Evolutionary conservation across 2,113 vertebrate species (phyloP).

Genomic region (Athene cunicularia): DNA sequence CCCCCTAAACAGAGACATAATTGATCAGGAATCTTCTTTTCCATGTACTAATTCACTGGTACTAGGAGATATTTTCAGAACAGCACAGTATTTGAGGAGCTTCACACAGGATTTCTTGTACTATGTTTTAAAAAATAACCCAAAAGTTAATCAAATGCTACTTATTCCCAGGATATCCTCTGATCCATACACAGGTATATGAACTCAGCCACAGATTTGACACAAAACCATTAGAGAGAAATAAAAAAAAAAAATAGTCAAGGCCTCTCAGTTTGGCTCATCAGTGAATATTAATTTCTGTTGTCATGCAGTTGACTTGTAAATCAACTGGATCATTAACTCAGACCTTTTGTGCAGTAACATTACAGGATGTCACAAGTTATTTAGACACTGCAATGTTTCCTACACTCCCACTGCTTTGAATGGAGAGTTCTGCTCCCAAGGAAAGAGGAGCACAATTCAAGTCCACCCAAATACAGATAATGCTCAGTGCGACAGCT

Average conservation of each 20-base stretch:
- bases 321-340: slow-evolving; percentile 61
- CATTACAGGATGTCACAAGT: background rate
- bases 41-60: background rate
- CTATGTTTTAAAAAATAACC: background rate
- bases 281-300: slow-evolving; percentile 57
- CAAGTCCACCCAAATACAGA: background rate
- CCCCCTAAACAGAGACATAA: background rate
- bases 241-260: background rate
- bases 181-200: background rate
- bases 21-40: background rate
- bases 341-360: slow-evolving; percentile 36
- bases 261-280: background rate
- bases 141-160: background rate
- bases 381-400: background rate
- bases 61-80: background rate
- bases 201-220: background rate
- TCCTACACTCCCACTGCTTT: background rate
- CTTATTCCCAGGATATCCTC: background rate
- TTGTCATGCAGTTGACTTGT: slow-evolving; percentile 43
- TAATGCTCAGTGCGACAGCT: background rate
- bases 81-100: background rate
- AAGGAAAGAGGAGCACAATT: background rate
- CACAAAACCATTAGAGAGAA: background rate
- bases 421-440: background rate
- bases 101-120: background rate